Percentiles rank a stretch among this genome's conserved stretches.
phyloP scores from a whole-genome alignment of 2,797 vertebrate species.

The Synanceia verrucosa region DNA sequence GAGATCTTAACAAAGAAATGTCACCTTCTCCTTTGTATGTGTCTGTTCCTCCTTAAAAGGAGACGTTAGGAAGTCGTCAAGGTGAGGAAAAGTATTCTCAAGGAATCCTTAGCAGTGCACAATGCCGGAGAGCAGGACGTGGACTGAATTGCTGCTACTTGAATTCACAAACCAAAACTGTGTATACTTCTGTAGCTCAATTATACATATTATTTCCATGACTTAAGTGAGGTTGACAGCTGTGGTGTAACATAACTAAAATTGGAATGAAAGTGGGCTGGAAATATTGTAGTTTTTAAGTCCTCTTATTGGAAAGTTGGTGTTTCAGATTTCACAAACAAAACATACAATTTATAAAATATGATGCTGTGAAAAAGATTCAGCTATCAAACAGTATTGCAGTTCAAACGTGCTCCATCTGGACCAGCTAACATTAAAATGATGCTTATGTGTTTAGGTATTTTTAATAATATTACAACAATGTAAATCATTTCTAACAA shows the following conservation, averaged over 20 bases:
- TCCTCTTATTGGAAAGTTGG: neutral
- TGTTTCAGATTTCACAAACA: neutral
- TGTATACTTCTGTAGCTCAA: neutral
- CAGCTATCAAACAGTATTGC: neutral
- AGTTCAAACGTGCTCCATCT: neutral
- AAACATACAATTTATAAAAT: neutral
- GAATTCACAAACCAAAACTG: conserved; percentile 12
- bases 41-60: conserved; percentile 29
- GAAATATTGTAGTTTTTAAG: neutral
- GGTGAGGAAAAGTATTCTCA: conserved; percentile 34
- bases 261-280: too few relatives aligned
- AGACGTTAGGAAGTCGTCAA: conserved; percentile 33
- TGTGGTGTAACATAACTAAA: neutral
- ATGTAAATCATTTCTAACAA: neutral
- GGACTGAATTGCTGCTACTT: neutral
- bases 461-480: neutral
- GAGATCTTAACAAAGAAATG: conserved; percentile 37
- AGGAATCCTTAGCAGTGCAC: conserved; percentile 22
- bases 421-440: neutral
- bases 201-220: neutral
- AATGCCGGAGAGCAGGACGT: conserved; percentile 7
- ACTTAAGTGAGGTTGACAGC: neutral
- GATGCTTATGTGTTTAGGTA: neutral
- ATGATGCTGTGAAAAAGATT: neutral
- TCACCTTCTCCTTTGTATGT: conserved; percentile 21